Conservation (phyloP, 2,888 invertebrate genomes). For the Eulithis prunata region DNA sequence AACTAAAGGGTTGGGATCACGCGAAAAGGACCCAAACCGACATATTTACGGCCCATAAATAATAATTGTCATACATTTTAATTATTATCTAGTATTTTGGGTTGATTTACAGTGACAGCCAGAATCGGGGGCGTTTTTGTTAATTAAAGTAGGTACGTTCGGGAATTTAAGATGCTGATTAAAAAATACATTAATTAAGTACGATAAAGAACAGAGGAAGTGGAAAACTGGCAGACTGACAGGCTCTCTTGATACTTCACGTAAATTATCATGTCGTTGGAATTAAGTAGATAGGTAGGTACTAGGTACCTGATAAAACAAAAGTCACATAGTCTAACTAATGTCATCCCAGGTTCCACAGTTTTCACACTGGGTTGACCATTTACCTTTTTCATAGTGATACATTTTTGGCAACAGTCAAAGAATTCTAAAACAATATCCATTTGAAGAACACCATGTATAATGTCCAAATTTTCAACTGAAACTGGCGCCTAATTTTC, state of each 20-base stretch:
- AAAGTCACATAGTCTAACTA: no score
- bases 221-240: constrained; percentile 10
- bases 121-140: constrained; percentile 44
- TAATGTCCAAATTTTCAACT: no score
- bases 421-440: no score
- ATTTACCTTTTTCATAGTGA: no score
- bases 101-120: constrained; percentile 50
- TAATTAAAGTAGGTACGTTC: constrained; percentile 54
- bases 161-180: constrained; percentile 54
- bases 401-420: no score
- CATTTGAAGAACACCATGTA: no score
- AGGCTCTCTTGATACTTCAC: not conserved
- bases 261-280: no score
- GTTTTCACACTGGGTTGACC: no score
- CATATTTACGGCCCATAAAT: constrained; percentile 72
- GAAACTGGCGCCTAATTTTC: no score
- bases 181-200: constrained; percentile 53
- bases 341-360: no score
- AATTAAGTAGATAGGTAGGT: no score
- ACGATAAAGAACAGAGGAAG: constrained; percentile 20
- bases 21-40: constrained; percentile 54
- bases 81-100: constrained; percentile 68
- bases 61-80: constrained; percentile 69
- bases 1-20: constrained; percentile 37
- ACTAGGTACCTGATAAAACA: not conserved